phyloP scores from a whole-genome alignment of 2,888 invertebrate genomes.

The Petrolisthes manimaculis region DNA sequence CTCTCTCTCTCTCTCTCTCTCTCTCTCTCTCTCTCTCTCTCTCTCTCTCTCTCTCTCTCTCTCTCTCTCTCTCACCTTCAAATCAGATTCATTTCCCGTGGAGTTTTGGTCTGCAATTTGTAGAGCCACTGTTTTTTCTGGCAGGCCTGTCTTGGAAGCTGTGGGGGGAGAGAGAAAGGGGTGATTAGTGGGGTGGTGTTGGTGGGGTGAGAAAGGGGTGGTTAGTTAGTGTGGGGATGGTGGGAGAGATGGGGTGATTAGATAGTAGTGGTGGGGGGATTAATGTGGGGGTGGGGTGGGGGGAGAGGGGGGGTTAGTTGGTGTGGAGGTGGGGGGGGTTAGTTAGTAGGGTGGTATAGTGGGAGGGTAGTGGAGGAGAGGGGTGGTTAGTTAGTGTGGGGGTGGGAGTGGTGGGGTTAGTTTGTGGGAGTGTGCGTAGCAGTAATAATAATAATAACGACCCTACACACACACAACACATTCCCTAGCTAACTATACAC shows the following conservation, averaged over 20 bases:
- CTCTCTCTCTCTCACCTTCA: slow-evolving; percentile 46
- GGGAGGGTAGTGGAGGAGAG: neutral
- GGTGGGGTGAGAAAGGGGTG: neutral
- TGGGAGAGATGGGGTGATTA: neutral
- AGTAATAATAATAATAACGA: too few species aligned
- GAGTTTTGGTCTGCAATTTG: slow-evolving; percentile 63
- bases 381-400: neutral
- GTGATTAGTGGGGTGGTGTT: slow-evolving; percentile 7
- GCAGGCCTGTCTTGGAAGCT: slow-evolving; percentile 40
- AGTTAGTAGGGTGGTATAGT: neutral
- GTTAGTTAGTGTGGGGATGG: neutral
- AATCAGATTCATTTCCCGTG: slow-evolving; percentile 61
- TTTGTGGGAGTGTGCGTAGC: too few species aligned
- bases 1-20: slow-evolving; percentile 5
- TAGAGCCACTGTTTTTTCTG: slow-evolving; percentile 60
- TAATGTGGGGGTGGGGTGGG: neutral
- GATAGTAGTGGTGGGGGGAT: neutral
- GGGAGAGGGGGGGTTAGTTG: neutral
- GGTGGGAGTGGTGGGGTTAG: neutral
- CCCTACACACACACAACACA: too few species aligned
- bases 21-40: slow-evolving; percentile 32
- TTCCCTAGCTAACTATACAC: too few species aligned
- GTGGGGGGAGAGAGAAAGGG: neutral
- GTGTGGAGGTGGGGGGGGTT: neutral
- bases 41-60: slow-evolving; percentile 13